Evolutionary conservation across 2,113 vertebrate species (phyloP).

Genomic region (Elephantulus edwardii): DNA sequence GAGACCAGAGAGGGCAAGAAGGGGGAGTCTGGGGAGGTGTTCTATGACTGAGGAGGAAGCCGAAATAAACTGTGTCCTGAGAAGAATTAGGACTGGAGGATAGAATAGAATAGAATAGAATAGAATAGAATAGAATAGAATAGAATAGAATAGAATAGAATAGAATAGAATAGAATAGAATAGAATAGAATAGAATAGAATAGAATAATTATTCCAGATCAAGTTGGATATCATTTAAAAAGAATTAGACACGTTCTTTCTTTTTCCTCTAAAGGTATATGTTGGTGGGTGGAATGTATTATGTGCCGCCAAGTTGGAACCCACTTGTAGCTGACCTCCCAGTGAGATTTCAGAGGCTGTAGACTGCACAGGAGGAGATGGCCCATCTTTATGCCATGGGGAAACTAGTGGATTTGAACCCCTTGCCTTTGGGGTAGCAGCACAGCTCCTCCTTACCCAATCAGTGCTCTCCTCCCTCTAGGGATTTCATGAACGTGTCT

Average conservation of each 20-base stretch:
- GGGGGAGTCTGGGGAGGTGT: neutral
- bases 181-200: too few relatives aligned
- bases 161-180: too few relatives aligned
- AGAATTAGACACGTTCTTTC: neutral
- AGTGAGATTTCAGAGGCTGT: too few relatives aligned
- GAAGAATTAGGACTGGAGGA: slow-evolving; percentile 16
- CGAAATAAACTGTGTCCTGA: neutral
- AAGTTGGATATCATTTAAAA: neutral
- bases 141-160: too few relatives aligned
- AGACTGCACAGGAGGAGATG: too few relatives aligned
- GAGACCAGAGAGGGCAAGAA: neutral
- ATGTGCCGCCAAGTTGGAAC: neutral
- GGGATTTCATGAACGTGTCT: neutral
- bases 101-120: too few relatives aligned
- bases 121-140: too few relatives aligned
- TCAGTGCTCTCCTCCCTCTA: neutral
- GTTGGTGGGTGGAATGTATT: neutral
- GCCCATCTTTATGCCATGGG: too few relatives aligned
- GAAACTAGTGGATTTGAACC: too few relatives aligned
- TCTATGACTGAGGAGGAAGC: neutral
- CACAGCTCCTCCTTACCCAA: too few relatives aligned
- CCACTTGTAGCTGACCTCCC: too few relatives aligned
- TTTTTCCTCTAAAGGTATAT: neutral
- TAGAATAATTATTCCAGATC: slow-evolving; percentile 35
- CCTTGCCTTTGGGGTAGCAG: too few relatives aligned